Base-by-base conservation (phyloP, 2,113 vertebrate genomes). In the Aepyceros melampus region DNA sequence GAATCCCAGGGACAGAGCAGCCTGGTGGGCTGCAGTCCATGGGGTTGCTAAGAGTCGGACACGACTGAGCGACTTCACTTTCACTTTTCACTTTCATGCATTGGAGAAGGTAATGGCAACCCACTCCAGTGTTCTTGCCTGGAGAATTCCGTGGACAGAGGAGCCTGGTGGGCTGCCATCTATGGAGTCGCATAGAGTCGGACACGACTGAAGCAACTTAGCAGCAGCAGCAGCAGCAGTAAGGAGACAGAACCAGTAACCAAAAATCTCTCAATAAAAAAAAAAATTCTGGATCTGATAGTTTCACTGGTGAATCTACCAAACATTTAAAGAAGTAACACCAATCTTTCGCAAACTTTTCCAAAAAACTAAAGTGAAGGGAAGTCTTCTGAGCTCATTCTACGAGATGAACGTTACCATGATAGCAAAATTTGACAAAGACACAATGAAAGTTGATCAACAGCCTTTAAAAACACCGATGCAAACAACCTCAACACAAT, bases 271-370 rank as follows among this genome's bases (percentile, higher is more conserved):
- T 40, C 60, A 92, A 47, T 29, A 56, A 56, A 55, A 36, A 55
- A 36, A 55, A 55, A 67, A 53, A 3, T 43, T 16, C 47, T 67
- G 51, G 47, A 83, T 43, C 40, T 83, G 16, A 89, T 71, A 2
- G 23, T 71, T 87, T 89, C 86, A 27, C 43, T 82, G 40, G 25
- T 71, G 16, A 67, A 78, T 33, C 33, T 33, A 60, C 25, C 67
- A 60, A 81, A 89, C 33, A 89, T 71, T 89, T 56, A 36, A 87
- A 88, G 31, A 60, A 93, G 36, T 43, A 89, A 82, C 49, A 47
- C 36, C 16, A 47, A 82, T 16, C 6, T 40, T 67, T 81, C 74
- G n/a, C 21, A 67, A 81, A 36, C 4, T 56, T 56, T 23, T 56
- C 60, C 51, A 23, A 23, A 55, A 88, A 67, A 13, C 19, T 67